Conservation (phyloP, 2,888 invertebrate genomes). For the Alcis repandata region DNA sequence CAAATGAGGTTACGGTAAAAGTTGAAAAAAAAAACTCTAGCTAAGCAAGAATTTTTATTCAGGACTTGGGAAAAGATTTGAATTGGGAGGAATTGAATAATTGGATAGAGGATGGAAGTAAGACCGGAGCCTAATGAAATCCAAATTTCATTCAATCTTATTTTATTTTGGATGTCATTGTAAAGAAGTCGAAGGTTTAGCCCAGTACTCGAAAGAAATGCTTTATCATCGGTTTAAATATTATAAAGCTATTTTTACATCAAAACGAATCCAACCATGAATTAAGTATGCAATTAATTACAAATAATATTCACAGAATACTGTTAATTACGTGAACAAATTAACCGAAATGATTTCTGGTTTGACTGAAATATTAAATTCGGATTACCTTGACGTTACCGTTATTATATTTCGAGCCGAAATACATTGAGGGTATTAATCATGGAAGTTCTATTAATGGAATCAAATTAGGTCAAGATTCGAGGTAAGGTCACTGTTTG, state of each 20-base stretch:
- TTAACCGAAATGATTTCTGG: neutral
- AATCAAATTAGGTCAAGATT: constrained; percentile 20
- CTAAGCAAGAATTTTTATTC: neutral
- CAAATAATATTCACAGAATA: too few species aligned
- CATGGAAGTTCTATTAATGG: constrained; percentile 23
- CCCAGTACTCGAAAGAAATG: too few species aligned
- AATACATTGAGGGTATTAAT: constrained; percentile 14
- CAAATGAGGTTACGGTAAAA: too few species aligned
- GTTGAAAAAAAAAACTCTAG: neutral
- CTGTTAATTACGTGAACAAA: neutral
- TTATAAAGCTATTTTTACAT: too few species aligned
- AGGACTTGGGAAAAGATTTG: neutral
- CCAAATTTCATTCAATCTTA: neutral
- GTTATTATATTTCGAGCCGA: constrained; percentile 11
- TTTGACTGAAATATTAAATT: neutral
- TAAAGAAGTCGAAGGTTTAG: too few species aligned
- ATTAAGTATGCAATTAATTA: too few species aligned
- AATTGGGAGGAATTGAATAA: constrained; percentile 8
- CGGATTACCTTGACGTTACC: neutral
- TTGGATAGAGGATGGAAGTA: neutral
- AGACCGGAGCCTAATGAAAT: neutral
- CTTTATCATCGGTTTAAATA: too few species aligned
- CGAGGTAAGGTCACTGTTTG: constrained; percentile 1
- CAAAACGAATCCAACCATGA: too few species aligned
- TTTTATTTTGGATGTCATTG: too few species aligned